A percentile compares a stretch with the other conserved stretches of the same genome.
These are phyloP conservation scores for Chiridota heheva DNA, from an alignment of 35 echinoderm and acorn worm species.

Conservation along the genomic window DNA sequence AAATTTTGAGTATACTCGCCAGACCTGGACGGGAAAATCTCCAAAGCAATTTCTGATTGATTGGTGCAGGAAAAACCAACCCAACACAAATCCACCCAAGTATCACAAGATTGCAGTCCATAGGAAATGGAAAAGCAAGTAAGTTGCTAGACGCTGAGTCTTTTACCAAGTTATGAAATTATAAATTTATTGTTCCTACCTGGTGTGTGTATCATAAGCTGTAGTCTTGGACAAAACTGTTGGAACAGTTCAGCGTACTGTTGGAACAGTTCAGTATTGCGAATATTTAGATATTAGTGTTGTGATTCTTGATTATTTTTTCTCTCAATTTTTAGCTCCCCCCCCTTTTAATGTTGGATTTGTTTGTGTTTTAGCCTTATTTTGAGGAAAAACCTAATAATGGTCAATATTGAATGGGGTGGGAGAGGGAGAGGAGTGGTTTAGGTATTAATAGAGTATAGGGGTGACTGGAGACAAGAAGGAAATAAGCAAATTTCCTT, in stretches of 20 bases:
- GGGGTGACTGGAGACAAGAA: too few relatives aligned
- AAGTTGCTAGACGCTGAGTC: neutral
- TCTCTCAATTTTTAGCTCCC: too few relatives aligned
- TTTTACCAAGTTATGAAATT: neutral
- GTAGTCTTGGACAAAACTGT: too few relatives aligned
- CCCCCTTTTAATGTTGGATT: too few relatives aligned
- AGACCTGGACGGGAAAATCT: slow-evolving; percentile 91
- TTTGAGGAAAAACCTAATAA: neutral
- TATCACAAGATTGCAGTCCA: slow-evolving; percentile 68
- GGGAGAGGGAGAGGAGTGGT: too few relatives aligned
- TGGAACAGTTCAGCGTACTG: neutral
- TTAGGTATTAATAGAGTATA: too few relatives aligned
- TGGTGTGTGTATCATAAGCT: neutral
- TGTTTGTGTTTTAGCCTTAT: too few relatives aligned
- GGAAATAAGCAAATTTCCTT: too few relatives aligned
- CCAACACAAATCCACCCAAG: slow-evolving; percentile 73
- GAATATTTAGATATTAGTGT: neutral
- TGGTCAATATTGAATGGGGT: too few relatives aligned
- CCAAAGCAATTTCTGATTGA: slow-evolving; percentile 94
- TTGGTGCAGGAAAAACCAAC: slow-evolving; percentile 84
- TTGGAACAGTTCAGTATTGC: too few relatives aligned
- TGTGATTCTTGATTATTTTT: too few relatives aligned
- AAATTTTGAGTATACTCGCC: slow-evolving; percentile 74
- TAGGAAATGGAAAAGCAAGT: slow-evolving; percentile 85
- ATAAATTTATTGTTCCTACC: neutral